Base-by-base conservation (phyloP, 2,888 invertebrate genomes). In the Bhutanitis thaidina region DNA sequence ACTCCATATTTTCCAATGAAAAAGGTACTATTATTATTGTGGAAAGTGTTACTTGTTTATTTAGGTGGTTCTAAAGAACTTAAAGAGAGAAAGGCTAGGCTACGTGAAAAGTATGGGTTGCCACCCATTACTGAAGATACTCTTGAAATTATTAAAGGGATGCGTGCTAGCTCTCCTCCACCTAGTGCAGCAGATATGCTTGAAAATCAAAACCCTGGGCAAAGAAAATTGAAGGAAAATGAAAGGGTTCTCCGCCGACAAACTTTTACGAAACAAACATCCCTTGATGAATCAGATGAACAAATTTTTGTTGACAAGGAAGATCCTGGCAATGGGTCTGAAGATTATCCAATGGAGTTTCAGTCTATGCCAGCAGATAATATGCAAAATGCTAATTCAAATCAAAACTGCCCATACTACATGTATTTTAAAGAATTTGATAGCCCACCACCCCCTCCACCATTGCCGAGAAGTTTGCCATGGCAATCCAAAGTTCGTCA, bases 1-100 rank as follows among this genome's bases (percentile, higher is more conserved):
- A 96, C 97, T 5, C 97, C 98, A 13, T 98, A 99, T 87, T 99
- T 98, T 85, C 99, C 99, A 2, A 98, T 99, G 93, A 98, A 98
- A 78, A 99, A 99, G 87, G 96, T 99, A 8, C 90, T 99, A 13
- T 87, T 99, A 41, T 87, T 99, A 13, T 79, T 98, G 1, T 99
- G 99, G 99, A 99, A 99, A 89, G 92, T 97, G 8, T 93, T 98
- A 52, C 90, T 99, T 45, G 94, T 98, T 1, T 95, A 96, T 10
- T 89, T 99, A 43, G 99, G 99, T 15, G 99, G 98, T 7, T 96
- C 96, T 70, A 93, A 94, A 52, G 93, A 94, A 49, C 85, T 98
- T 25, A 94, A 94, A 67, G 92, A 93, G 60, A 84, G 95, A 46
- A 98, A 98, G 85, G 90, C 87, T 50, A 91, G 90, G 54, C 92